Conservation (phyloP, 2,888 invertebrate genomes). For the Cephonodes hylas region DNA sequence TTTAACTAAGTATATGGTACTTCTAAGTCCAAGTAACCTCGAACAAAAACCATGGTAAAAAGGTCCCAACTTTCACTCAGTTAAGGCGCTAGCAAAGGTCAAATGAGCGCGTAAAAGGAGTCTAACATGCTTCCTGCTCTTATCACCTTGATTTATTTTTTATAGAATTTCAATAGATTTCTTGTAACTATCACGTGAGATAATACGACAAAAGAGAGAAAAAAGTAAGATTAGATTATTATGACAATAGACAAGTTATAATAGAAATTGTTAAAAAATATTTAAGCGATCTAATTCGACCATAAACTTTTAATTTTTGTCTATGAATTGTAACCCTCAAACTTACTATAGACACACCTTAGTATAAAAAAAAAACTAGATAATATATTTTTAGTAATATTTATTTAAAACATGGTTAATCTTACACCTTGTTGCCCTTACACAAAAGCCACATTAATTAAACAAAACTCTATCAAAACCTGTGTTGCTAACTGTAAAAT, state of each 20-base stretch:
- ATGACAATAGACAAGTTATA: no score
- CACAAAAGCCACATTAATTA: neutral
- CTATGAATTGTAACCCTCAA: no score
- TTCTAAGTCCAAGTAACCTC: neutral
- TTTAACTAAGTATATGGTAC: no score
- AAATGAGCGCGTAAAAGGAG: slow-evolving; percentile 2
- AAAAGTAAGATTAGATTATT: no score
- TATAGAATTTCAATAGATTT: neutral
- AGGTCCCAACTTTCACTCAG: slow-evolving; percentile 16
- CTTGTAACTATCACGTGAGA: neutral
- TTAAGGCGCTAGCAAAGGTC: neutral
- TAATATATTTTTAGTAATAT: no score
- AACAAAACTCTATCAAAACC: neutral
- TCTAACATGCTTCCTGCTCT: neutral
- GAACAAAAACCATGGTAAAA: slow-evolving; percentile 11
- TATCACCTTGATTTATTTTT: slow-evolving; percentile 1
- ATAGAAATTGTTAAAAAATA: no score
- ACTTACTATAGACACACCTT: no score
- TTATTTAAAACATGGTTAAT: no score
- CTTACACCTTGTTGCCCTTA: no score
- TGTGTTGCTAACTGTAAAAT: neutral
- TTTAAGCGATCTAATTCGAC: no score
- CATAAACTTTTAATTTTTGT: no score
- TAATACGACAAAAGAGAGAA: neutral
- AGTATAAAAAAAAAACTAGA: no score